Percentiles rank a stretch among this genome's conserved stretches.
Evolutionary conservation across 2,888 invertebrate species (phyloP).

Genomic region (Chirona hameri): DNA sequence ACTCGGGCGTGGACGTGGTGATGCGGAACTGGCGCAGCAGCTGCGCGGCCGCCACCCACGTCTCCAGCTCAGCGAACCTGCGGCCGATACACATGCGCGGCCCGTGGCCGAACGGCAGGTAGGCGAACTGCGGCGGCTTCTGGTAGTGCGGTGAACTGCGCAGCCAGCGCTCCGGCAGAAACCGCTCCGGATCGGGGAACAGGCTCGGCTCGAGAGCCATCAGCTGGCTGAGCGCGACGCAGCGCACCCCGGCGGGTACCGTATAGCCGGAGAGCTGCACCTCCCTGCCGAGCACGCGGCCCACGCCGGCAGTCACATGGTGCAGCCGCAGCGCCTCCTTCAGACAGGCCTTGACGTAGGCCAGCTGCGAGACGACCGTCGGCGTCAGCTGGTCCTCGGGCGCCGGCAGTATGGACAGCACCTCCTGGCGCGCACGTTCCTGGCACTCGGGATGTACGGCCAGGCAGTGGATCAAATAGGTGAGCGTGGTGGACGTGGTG

Average conservation of each 20-base stretch:
- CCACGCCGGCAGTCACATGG: constrained; percentile 48
- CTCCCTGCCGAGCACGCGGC: constrained; percentile 46
- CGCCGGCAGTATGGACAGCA: not conserved
- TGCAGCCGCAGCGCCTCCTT: constrained; percentile 46
- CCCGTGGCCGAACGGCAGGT: constrained; percentile 51
- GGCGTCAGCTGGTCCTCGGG: not conserved
- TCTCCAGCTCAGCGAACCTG: constrained; percentile 46
- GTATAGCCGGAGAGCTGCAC: constrained; percentile 48
- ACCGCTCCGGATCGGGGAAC: constrained; percentile 45
- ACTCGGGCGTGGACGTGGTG: not conserved
- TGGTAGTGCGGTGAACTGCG: constrained; percentile 36
- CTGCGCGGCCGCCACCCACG: constrained; percentile 27
- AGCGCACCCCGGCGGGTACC: constrained; percentile 31
- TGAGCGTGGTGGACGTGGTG: constrained; percentile 30
- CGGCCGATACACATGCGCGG: constrained; percentile 49
- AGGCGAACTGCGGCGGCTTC: constrained; percentile 47
- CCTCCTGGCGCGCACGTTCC: constrained; percentile 4
- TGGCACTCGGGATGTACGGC: constrained; percentile 11
- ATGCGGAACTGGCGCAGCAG: constrained; percentile 24
- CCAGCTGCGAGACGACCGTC: constrained; percentile 36
- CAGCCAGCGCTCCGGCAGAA: constrained; percentile 50
- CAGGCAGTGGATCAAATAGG: constrained; percentile 13
- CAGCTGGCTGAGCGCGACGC: constrained; percentile 27
- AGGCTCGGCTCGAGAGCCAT: constrained; percentile 39
- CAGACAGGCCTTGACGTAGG: constrained; percentile 44